A percentile compares a stretch with the other conserved stretches of the same genome.
Evolutionary conservation across 2,113 vertebrate genomes (phyloP).

Genomic region (Clinocottus analis): DNA sequence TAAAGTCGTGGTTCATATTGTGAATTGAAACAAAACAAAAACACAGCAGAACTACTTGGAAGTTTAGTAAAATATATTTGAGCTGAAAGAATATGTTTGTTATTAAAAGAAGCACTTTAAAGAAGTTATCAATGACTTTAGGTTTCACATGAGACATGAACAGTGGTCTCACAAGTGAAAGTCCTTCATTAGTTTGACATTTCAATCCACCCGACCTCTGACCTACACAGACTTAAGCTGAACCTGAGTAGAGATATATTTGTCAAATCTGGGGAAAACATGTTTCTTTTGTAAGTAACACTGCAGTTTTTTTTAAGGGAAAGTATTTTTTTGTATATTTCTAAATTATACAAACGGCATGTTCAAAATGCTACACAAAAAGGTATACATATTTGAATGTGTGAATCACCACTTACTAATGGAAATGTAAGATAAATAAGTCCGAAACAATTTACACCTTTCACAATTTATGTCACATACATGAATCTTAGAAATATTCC

Average conservation of each 20-base stretch:
- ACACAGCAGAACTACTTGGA: neutral
- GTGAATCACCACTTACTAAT: neutral
- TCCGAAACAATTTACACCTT: neutral
- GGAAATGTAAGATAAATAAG: neutral
- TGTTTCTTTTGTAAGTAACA: neutral
- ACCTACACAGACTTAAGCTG: neutral
- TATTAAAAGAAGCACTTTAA: too few species aligned
- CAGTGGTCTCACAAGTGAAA: too few species aligned
- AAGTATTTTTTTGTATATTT: neutral
- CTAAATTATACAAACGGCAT: neutral
- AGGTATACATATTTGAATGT: neutral
- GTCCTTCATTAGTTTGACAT: too few species aligned
- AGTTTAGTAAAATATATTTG: too few species aligned
- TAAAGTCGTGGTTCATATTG: neutral
- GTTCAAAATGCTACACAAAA: too few species aligned
- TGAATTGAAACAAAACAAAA: neutral
- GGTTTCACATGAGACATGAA: too few species aligned
- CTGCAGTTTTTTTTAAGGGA: too few species aligned
- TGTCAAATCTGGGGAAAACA: neutral
- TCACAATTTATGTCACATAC: constrained; percentile 6
- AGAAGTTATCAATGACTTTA: too few species aligned
- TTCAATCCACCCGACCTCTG: neutral
- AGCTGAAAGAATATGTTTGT: neutral
- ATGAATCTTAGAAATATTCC: constrained; percentile 14
- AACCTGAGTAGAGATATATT: neutral